A percentile compares a stretch with the other conserved stretches of the same genome.
phyloP scores from a whole-genome alignment of 2,113 vertebrate species.

The Chaenocephalus aceratus region DNA sequence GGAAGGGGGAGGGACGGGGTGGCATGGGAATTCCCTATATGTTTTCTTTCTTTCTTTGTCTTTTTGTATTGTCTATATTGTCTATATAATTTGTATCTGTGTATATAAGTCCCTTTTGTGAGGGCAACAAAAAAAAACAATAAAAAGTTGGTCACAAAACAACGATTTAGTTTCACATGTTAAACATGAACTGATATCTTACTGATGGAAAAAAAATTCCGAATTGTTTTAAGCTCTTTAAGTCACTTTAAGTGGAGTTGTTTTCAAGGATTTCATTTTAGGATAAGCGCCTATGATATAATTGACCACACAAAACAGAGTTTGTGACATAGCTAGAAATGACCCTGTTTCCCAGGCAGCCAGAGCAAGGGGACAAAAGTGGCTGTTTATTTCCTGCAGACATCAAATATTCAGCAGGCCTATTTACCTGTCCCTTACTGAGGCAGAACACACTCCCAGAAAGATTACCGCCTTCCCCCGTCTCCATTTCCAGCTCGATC shows the following conservation, averaged over 20 bases:
- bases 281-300: not conserved
- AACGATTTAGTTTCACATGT: not conserved
- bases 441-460: slow-evolving; percentile 24
- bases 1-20: no score
- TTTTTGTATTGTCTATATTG: no score
- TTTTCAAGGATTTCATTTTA: not conserved
- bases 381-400: slow-evolving; percentile 32
- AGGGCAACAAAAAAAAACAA: no score
- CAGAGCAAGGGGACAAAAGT: slow-evolving; percentile 37
- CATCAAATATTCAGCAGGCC: slow-evolving; percentile 60
- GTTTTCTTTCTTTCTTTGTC: no score
- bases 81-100: no score
- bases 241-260: not conserved
- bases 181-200: not conserved
- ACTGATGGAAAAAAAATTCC: not conserved
- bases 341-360: slow-evolving; percentile 6
- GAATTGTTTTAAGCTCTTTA: not conserved
- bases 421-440: slow-evolving; percentile 50
- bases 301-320: not conserved
- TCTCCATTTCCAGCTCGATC: slow-evolving; percentile 63
- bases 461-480: slow-evolving; percentile 61
- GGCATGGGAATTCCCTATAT: no score
- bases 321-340: slow-evolving; percentile 9
- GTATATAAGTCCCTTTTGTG: no score
- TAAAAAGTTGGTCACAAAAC: no score